These are phyloP conservation scores for Ypsolopha scabrella DNA, from an alignment of 2,888 invertebrate species.

Conservation along the genomic window DNA sequence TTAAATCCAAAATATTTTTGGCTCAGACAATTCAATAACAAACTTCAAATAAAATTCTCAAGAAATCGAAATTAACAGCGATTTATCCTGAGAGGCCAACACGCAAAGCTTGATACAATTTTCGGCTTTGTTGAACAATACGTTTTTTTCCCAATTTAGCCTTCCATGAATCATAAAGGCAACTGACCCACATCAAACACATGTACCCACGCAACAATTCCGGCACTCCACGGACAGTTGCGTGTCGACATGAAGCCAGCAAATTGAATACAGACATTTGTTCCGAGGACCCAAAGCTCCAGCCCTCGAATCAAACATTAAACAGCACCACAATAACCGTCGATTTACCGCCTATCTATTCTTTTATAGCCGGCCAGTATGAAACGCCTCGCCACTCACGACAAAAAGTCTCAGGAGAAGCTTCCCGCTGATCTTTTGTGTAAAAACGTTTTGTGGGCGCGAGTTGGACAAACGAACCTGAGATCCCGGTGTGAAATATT, in stretches of 20 bases:
- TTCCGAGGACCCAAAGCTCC: constrained; percentile 37
- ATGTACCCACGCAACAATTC: constrained; percentile 40
- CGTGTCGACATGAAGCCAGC: constrained; percentile 48
- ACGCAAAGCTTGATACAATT: constrained; percentile 18
- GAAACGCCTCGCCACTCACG: constrained; percentile 62
- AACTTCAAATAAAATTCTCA: constrained; percentile 2
- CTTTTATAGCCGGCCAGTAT: constrained; percentile 47
- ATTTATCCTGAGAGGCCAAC: constrained; percentile 6
- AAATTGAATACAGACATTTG: constrained; percentile 55
- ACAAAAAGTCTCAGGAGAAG: constrained; percentile 61
- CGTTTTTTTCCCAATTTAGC: constrained; percentile 18
- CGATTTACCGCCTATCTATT: constrained; percentile 68
- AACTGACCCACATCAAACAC: constrained; percentile 48
- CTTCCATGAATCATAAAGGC: constrained; percentile 36
- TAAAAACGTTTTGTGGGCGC: constrained; percentile 38
- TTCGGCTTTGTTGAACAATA: constrained; percentile 24
- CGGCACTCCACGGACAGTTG: constrained; percentile 42
- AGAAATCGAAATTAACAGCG: constrained; percentile 2
- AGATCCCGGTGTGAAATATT: constrained; percentile 54
- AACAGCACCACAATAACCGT: constrained; percentile 58
- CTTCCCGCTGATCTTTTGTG: constrained; percentile 62
- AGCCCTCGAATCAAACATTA: constrained; percentile 52
- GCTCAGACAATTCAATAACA: too few species aligned
- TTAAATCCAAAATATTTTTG: too few species aligned
- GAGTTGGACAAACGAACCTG: constrained; percentile 59